phyloP scores from a whole-genome alignment of 2,113 vertebrate genomes.

The Triplophysa dalaica region DNA sequence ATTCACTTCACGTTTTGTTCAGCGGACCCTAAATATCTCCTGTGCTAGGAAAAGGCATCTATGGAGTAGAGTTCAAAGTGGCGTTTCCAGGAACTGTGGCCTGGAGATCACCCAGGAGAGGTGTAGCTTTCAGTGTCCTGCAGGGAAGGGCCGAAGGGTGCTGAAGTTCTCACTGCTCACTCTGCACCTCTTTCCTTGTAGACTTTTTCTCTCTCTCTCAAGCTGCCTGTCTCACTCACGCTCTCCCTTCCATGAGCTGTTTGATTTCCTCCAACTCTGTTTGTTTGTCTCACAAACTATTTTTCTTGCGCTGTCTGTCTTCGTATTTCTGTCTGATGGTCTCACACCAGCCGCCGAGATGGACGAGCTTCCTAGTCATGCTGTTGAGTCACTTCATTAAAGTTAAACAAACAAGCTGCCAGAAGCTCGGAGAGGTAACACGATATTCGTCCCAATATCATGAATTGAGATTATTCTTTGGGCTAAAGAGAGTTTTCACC shows the following conservation, averaged over 20 bases:
- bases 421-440: conserved; percentile 10
- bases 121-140: conserved; percentile 52
- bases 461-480: conserved; percentile 63
- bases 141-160: conserved; percentile 43
- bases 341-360: neutral
- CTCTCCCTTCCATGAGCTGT: neutral
- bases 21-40: conserved; percentile 30
- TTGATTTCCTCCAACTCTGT: neutral
- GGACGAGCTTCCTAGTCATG: conserved; percentile 17
- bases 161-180: conserved; percentile 31
- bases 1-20: neutral
- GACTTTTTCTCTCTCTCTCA: neutral
- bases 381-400: conserved; percentile 37
- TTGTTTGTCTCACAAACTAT: conserved; percentile 1
- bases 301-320: neutral
- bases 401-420: conserved; percentile 29
- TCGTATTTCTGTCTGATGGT: neutral
- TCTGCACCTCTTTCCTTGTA: conserved; percentile 41
- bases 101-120: conserved; percentile 38
- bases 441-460: conserved; percentile 59
- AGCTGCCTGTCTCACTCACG: conserved; percentile 1
- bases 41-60: conserved; percentile 20
- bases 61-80: conserved; percentile 44
- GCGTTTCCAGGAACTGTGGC: conserved; percentile 46
- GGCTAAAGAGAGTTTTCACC: conserved; percentile 72